These are phyloP conservation scores for Euzetes globulus DNA, from an alignment of 2,888 invertebrate species.

Conservation along the genomic window DNA sequence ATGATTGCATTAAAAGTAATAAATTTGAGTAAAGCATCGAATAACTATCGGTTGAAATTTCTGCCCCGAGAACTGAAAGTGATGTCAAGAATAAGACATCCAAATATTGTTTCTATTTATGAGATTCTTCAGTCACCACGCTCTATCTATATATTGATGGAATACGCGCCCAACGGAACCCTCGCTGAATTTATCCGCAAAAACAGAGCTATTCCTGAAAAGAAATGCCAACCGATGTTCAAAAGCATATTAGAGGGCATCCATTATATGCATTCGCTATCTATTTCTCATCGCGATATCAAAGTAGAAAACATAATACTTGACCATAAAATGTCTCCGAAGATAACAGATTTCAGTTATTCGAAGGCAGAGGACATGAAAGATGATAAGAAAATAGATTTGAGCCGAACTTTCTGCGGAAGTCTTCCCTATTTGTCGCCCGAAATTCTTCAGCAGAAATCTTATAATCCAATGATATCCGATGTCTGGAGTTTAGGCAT, in stretches of 20 bases:
- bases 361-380: background rate
- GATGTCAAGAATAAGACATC: slow-evolving; percentile 1
- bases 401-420: slow-evolving; percentile 10
- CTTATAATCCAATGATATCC: background rate
- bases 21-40: background rate
- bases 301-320: slow-evolving; percentile 14
- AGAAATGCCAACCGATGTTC: background rate
- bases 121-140: background rate
- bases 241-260: background rate
- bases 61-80: slow-evolving; percentile 6
- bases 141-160: background rate
- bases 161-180: slow-evolving; percentile 1
- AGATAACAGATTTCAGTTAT: slow-evolving; percentile 17
- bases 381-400: background rate
- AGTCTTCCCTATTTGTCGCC: slow-evolving; percentile 19
- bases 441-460: slow-evolving; percentile 6
- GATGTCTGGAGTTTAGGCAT: slow-evolving; percentile 10
- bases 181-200: background rate
- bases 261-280: background rate
- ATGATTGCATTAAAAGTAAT: slow-evolving; percentile 7
- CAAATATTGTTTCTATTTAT: slow-evolving; percentile 5
- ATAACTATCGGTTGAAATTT: slow-evolving; percentile 3
- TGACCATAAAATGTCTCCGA: background rate
- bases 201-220: background rate
- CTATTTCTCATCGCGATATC: slow-evolving; percentile 1